Evolutionary conservation across 2,113 vertebrate species (phyloP).

Genomic region (Zosterops hypoxanthus): DNA sequence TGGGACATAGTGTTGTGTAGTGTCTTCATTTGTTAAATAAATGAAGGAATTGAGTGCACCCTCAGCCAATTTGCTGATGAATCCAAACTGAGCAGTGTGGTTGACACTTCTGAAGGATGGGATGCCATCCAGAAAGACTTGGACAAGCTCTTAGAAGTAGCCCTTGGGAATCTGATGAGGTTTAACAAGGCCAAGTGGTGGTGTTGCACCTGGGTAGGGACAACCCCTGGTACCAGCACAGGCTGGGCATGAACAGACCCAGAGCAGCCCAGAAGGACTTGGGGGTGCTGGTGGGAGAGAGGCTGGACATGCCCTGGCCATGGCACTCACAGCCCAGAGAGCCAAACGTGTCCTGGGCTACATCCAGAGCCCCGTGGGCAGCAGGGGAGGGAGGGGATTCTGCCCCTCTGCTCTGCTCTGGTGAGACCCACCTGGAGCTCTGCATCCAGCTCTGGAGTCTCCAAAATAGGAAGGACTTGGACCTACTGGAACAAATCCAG

Average conservation of each 20-base stretch:
- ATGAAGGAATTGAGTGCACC: neutral
- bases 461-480: neutral
- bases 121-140: neutral
- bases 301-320: neutral
- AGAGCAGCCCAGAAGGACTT: neutral
- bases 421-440: neutral
- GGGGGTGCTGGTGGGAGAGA: neutral
- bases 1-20: neutral
- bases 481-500: neutral
- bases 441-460: neutral
- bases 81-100: fast-evolving
- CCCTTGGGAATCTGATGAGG: neutral
- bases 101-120: neutral
- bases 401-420: neutral
- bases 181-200: neutral
- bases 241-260: neutral
- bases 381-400: neutral
- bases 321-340: neutral
- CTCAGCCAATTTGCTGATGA: neutral
- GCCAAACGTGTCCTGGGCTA: neutral
- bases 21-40: neutral
- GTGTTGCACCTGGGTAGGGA: neutral
- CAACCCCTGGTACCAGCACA: fast-evolving
- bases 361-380: neutral
- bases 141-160: fast-evolving